Conservation (phyloP, 1,140 invertebrate species). For the roundworm (Caenorhabditis elegans) region WBcel235 BX284605.5:4160501-4161000, state of each 20-base stretch:
- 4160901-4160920: too few species aligned
- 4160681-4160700: not conserved
- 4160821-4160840: too few species aligned
- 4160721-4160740: not conserved
- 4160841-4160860: too few species aligned
- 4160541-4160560: not conserved
- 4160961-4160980: too few species aligned
- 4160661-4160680: not conserved
- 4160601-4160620: not conserved
- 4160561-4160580: not conserved
- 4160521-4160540: not conserved
- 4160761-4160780: not conserved
- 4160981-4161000: too few species aligned
- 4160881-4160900: too few species aligned
- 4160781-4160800: not conserved
- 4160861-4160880: too few species aligned
- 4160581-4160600: not conserved
- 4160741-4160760: not conserved
- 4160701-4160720: not conserved
- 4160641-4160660: not conserved
- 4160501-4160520: not conserved
- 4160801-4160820: too few species aligned
- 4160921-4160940: too few species aligned
- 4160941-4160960: too few species aligned
- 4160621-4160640: conserved; percentile 3